Evolutionary conservation across 2,113 vertebrate genomes (phyloP).

Genomic region (Butorides virescens): DNA sequence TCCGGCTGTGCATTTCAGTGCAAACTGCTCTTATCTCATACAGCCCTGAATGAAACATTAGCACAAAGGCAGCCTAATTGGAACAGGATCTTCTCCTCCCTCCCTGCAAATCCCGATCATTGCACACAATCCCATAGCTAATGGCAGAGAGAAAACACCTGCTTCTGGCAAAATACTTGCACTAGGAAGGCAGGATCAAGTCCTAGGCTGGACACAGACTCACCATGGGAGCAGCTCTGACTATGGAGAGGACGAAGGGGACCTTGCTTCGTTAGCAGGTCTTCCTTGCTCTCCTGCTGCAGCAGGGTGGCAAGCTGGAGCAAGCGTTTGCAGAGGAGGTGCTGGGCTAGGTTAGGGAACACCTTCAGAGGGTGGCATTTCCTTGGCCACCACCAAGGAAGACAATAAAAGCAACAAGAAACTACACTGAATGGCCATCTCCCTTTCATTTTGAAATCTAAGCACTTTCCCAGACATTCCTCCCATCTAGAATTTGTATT

Average conservation of each 20-base stretch:
- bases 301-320: not conserved
- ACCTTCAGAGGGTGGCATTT: not conserved
- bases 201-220: not conserved
- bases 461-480: not conserved
- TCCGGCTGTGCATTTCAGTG: not conserved
- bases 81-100: slow-evolving; percentile 40
- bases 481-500: not conserved
- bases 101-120: slow-evolving; percentile 28
- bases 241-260: not conserved
- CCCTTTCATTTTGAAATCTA: not conserved
- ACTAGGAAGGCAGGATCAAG: not conserved
- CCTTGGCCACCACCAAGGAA: not conserved
- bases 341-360: not conserved
- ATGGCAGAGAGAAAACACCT: not conserved
- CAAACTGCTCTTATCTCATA: slow-evolving; percentile 36
- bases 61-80: slow-evolving; percentile 29
- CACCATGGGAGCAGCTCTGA: not conserved
- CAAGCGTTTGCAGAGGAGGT: not conserved
- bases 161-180: not conserved
- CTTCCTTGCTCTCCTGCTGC: not conserved
- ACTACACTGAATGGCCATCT: not conserved
- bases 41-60: not conserved
- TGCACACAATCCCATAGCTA: slow-evolving; percentile 49
- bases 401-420: not conserved
- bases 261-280: not conserved